Conservation (phyloP, 2,888 invertebrate species). For the Pyrgus malvae region DNA sequence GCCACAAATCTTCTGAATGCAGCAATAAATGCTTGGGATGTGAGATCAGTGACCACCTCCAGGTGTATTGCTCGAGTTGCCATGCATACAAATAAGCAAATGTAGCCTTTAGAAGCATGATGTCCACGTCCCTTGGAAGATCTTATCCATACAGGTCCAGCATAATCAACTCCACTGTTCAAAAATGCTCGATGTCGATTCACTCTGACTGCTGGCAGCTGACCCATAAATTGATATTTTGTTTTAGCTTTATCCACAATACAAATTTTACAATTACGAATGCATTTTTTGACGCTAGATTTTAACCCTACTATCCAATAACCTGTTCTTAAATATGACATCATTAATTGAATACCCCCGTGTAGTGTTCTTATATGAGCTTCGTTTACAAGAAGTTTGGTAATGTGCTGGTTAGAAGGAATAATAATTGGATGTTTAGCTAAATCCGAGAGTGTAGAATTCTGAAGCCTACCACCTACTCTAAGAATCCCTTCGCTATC, state of each 20-base stretch:
- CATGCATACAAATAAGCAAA: slow-evolving; percentile 30
- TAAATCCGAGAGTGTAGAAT: slow-evolving; percentile 8
- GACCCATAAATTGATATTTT: slow-evolving; percentile 28
- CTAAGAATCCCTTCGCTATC: slow-evolving; percentile 25
- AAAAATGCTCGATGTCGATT: slow-evolving; percentile 21
- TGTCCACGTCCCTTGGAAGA: slow-evolving; percentile 25
- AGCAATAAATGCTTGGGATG: slow-evolving; percentile 35
- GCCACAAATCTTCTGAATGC: slow-evolving; percentile 32
- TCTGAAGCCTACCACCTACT: slow-evolving; percentile 29
- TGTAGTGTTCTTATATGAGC: slow-evolving; percentile 26
- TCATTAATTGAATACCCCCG: slow-evolving; percentile 24
- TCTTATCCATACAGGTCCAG: slow-evolving; percentile 27
- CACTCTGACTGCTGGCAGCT: slow-evolving; percentile 20
- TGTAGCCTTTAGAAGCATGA: slow-evolving; percentile 13
- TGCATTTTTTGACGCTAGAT: slow-evolving; percentile 10
- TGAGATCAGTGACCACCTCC: slow-evolving; percentile 38
- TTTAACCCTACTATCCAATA: slow-evolving; percentile 28
- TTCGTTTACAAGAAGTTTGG: slow-evolving; percentile 27
- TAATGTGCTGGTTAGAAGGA: slow-evolving; percentile 21
- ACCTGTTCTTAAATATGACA: slow-evolving; percentile 19
- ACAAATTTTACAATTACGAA: slow-evolving; percentile 19
- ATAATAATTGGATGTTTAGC: slow-evolving; percentile 32
- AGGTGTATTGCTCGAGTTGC: slow-evolving; percentile 37
- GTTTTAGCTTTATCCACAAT: slow-evolving; percentile 8
- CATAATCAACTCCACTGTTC: slow-evolving; percentile 27